Conservation (phyloP, 1,140 invertebrate species). For the Sycophaga agraensis region DNA sequence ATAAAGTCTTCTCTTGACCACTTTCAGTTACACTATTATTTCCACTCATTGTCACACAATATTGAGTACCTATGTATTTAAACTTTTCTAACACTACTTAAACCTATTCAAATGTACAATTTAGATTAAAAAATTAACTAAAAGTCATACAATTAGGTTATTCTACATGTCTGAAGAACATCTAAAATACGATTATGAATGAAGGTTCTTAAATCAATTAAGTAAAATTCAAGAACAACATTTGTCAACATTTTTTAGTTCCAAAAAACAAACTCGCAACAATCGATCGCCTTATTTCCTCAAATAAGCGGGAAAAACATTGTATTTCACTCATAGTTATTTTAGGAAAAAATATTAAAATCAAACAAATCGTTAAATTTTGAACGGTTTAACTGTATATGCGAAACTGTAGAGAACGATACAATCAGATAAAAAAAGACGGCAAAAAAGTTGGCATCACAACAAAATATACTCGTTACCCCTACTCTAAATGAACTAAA, state of each 20-base stretch:
- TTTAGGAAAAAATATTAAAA: too few species aligned
- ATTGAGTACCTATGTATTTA: not conserved
- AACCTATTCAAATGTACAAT: not conserved
- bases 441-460: not conserved
- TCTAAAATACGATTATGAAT: not conserved
- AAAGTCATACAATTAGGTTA: not conserved
- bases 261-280: not conserved
- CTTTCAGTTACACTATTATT: conserved; percentile 12
- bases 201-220: too few species aligned
- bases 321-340: not conserved
- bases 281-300: not conserved
- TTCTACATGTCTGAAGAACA: conserved; percentile 9
- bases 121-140: not conserved
- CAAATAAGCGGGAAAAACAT: not conserved
- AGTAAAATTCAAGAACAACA: not conserved
- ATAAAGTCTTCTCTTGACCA: conserved; percentile 41
- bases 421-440: not conserved
- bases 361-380: too few species aligned
- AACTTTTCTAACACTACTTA: not conserved
- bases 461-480: conserved; percentile 7
- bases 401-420: not conserved
- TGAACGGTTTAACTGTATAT: too few species aligned
- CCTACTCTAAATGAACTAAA: too few species aligned
- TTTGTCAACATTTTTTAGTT: conserved; percentile 7
- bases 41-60: conserved; percentile 20